Percentiles rank a stretch among this genome's conserved stretches.
Evolutionary conservation across 2,797 vertebrate genomes (phyloP).

Genomic region (Lithobates pipiens): DNA sequence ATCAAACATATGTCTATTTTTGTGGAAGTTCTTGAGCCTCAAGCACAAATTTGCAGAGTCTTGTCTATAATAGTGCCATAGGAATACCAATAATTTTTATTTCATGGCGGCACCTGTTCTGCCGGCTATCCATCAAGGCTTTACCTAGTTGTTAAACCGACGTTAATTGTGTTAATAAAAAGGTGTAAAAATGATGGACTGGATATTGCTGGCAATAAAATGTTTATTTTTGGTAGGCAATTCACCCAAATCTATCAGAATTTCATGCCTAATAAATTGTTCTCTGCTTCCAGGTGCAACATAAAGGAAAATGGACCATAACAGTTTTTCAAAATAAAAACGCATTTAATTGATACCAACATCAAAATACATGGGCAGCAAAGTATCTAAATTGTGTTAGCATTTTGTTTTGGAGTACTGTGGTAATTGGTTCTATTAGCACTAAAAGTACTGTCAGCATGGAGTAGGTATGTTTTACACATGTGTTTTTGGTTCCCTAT

Average conservation of each 20-base stretch:
- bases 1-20: too few species aligned
- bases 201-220: neutral
- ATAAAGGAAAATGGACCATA: neutral
- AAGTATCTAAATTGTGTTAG: neutral
- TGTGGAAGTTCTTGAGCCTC: neutral
- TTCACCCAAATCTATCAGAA: neutral
- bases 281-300: neutral
- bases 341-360: neutral
- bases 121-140: neutral
- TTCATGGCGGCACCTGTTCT: neutral
- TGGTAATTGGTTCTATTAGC: too few species aligned
- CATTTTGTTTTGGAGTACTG: too few species aligned
- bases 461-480: too few species aligned
- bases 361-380: neutral
- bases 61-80: neutral
- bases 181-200: neutral
- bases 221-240: slow-evolving; percentile 15
- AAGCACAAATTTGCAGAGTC: slow-evolving; percentile 3
- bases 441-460: too few species aligned
- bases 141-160: neutral
- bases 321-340: neutral
- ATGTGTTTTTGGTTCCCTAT: too few species aligned
- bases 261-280: neutral
- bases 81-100: neutral
- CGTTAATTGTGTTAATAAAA: slow-evolving; percentile 25